These are phyloP conservation scores for Phalacrocorax carbo DNA, from an alignment of 2,113 vertebrate species.

Conservation along the genomic window DNA sequence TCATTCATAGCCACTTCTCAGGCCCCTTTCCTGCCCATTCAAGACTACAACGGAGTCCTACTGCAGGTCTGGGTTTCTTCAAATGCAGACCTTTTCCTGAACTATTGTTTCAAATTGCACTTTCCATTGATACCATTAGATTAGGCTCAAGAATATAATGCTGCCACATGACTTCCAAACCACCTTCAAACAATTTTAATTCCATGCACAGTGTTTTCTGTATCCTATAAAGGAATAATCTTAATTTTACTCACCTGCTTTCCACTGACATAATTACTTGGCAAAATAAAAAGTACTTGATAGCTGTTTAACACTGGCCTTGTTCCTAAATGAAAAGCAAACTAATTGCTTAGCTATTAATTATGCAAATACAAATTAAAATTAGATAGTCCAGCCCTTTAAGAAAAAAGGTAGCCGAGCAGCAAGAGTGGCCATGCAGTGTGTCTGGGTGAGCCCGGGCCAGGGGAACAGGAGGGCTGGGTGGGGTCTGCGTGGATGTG, in stretches of 20 bases:
- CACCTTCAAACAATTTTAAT: not conserved
- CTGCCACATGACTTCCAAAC: not conserved
- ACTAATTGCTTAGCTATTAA: not conserved
- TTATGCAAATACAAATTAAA: not conserved
- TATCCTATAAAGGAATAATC: not conserved
- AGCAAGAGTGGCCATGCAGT: not conserved
- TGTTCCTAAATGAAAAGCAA: not conserved
- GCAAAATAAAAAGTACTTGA: not conserved
- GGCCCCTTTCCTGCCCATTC: not conserved
- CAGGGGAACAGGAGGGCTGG: not conserved
- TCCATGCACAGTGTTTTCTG: not conserved
- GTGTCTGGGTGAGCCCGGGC: not conserved
- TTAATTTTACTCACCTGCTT: not conserved
- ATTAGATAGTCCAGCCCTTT: not conserved
- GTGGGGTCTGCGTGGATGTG: fast-evolving
- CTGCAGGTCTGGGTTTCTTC: not conserved
- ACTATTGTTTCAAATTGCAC: not conserved
- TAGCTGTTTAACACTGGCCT: not conserved
- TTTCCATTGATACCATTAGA: not conserved
- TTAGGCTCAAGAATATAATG: not conserved
- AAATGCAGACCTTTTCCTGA: not conserved
- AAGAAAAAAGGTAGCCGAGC: not conserved
- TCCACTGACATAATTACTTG: not conserved
- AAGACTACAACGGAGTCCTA: not conserved
- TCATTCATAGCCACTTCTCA: not conserved